These are phyloP conservation scores for Sycobia sp. DNA, from an alignment of 1,140 invertebrate species.

Conservation along the genomic window DNA sequence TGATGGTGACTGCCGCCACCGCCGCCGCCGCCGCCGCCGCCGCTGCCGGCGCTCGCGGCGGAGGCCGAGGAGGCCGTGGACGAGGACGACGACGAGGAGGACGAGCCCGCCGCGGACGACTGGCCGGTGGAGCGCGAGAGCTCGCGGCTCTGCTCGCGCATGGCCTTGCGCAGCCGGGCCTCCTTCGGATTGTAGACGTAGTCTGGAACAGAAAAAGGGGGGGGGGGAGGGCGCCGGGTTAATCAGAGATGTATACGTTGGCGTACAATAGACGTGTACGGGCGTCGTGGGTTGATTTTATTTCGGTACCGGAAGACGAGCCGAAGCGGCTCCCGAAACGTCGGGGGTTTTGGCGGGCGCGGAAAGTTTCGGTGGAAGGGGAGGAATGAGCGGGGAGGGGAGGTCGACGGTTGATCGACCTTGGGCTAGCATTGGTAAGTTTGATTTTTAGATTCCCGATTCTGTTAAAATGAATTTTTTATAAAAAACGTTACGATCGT, in stretches of 20 bases:
- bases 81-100: conserved; percentile 5
- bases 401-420: too few species aligned
- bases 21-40: conserved; percentile 37
- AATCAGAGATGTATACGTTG: too few species aligned
- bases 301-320: too few species aligned
- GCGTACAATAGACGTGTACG: too few species aligned
- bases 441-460: too few species aligned
- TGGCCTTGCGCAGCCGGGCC: conserved; percentile 67
- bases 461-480: too few species aligned
- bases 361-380: neutral
- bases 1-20: conserved; percentile 42
- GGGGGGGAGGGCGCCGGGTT: too few species aligned
- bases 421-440: too few species aligned
- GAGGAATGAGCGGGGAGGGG: neutral
- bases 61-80: conserved; percentile 39
- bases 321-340: too few species aligned
- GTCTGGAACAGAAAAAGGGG: conserved; percentile 53
- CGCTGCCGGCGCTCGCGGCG: neutral
- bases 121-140: conserved; percentile 42
- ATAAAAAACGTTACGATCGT: too few species aligned
- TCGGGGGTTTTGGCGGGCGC: neutral
- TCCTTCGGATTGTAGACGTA: conserved; percentile 72
- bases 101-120: conserved; percentile 37
- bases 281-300: too few species aligned
- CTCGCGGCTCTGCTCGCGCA: conserved; percentile 63